A percentile compares a stretch with the other conserved stretches of the same genome.
These are phyloP conservation scores for Aphodius granarius DNA, from an alignment of 2,888 invertebrate species.

Conservation along the genomic window DNA sequence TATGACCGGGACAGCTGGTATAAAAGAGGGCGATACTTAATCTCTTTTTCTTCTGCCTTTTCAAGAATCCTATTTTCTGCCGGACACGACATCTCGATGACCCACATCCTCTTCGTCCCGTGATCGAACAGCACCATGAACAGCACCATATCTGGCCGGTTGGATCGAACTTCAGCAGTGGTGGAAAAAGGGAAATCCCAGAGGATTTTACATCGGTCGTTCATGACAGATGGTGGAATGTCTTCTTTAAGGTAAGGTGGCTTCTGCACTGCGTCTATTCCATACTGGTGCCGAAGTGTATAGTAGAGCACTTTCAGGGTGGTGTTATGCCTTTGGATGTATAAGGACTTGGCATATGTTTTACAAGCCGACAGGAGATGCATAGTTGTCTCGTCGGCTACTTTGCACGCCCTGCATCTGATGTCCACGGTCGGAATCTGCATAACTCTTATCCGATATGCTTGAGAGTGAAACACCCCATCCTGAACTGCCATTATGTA, in stretches of 20 bases:
- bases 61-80: too few relatives aligned
- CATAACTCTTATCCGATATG: too few relatives aligned
- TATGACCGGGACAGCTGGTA: not conserved
- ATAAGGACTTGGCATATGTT: not conserved
- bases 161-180: not conserved
- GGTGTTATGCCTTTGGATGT: too few relatives aligned
- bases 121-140: not conserved
- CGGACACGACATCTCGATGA: too few relatives aligned
- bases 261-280: not conserved
- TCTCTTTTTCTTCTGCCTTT: not conserved
- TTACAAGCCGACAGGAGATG: not conserved
- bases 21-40: not conserved
- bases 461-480: too few relatives aligned
- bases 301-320: constrained; percentile 1
- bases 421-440: too few relatives aligned
- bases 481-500: too few relatives aligned
- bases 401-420: not conserved
- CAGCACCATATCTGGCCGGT: not conserved
- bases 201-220: constrained; percentile 18
- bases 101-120: not conserved
- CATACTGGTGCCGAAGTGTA: too few relatives aligned
- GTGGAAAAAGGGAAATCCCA: constrained; percentile 14
- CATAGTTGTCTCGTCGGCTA: not conserved
- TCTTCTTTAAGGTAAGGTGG: too few relatives aligned
- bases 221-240: too few relatives aligned